phyloP scores from a whole-genome alignment of 2,797 vertebrate species.

The Arremon brunneinucha region DNA sequence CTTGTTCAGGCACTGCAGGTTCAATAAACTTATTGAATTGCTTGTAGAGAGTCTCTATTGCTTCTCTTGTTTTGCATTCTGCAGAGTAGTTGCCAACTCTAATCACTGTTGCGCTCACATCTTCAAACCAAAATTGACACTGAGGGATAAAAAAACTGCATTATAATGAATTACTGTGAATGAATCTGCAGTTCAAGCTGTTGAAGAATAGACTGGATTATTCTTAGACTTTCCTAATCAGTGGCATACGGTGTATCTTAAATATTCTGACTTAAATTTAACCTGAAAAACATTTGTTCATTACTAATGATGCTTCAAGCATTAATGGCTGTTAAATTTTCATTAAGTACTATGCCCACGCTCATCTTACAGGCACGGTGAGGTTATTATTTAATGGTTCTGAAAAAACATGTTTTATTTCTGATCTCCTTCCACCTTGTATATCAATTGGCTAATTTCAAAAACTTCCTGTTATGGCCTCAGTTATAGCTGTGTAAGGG shows the following conservation, averaged over 20 bases:
- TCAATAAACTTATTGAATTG: slow-evolving; percentile 90
- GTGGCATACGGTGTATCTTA: background rate
- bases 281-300: background rate
- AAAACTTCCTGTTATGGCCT: background rate
- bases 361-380: background rate
- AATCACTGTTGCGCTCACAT: slow-evolving; percentile 85
- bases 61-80: slow-evolving; percentile 84
- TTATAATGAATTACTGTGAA: background rate
- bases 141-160: slow-evolving; percentile 43
- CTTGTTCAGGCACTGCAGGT: slow-evolving; percentile 86
- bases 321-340: background rate
- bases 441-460: background rate
- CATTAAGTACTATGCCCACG: background rate
- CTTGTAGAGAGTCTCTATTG: slow-evolving; percentile 81
- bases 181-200: background rate
- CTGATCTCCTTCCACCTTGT: background rate
- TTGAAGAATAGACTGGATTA: background rate
- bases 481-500: background rate
- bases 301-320: background rate
- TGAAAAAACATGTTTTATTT: background rate
- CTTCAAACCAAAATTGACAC: slow-evolving; percentile 91
- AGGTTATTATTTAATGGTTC: background rate
- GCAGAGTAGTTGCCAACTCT: slow-evolving; percentile 86
- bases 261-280: background rate
- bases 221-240: background rate